Evolutionary conservation across 2,113 vertebrate genomes (phyloP), one percentile per base, ranked within the genome.

Genomic region (Dissostichus mawsoni): DNA sequence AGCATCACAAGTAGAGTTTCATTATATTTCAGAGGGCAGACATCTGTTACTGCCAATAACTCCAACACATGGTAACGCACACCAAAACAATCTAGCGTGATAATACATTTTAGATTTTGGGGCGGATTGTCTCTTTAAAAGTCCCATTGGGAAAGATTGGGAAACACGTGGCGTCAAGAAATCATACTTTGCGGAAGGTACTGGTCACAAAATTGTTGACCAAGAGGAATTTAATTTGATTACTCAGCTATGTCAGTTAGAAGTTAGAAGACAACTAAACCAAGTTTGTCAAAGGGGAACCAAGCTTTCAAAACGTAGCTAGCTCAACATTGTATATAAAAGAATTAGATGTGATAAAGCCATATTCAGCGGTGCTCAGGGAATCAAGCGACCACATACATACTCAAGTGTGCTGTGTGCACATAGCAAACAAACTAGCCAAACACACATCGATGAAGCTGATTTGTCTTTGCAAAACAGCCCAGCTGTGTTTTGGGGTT

Each of bases 201-300:
- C 50, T 36, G 12, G 36, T 77, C 48, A 45, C 44, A 86, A 8
- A 23, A 78, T 58, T 82, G 65, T 59, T 69, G 78, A 78, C 57
- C 33, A 67, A 83, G 47, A 45, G 81, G 80, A 82, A 82, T 78
- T 75, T 50, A 0, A 68, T 80, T 67, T 80, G 87, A 78, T 75
- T 76, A 80, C 59, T 82, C 83, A 86, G 74, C 78, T 33, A 57
- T 53, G 53, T 65, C 13, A 29, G 20, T 58, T 25, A 72, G 48
- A 65, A 29, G 86, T 70, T 16, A 73, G 56, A 61, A 29, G 10
- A 66, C 45, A 74, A 48, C 50, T 47, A 29, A 1, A 68, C 29
- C 29, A 77, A 14, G 36, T 12, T 25, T 2, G 13, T 64, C 11
- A 74, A 10, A 51, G 23, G 23, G 10, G 36, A n/a, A 16, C 41